A percentile compares a stretch with the other conserved stretches of the same genome.
Evolutionary conservation across 2,888 invertebrate species (phyloP).

Genomic region (Conistra vaccinii): DNA sequence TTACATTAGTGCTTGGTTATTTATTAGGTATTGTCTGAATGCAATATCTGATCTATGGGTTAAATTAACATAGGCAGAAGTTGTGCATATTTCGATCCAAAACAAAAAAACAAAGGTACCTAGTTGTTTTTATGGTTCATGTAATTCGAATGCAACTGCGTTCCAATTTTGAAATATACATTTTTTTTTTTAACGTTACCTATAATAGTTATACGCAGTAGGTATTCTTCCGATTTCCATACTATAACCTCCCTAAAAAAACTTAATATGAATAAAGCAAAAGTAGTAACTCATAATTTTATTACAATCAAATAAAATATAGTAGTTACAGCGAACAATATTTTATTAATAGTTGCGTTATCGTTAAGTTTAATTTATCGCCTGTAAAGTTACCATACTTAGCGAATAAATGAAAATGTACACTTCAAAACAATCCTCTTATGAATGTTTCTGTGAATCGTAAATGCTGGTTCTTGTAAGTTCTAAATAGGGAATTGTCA

Average conservation of each 20-base stretch:
- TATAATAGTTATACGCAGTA: background rate
- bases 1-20: slow-evolving; percentile 26
- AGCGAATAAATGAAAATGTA: slow-evolving; percentile 20
- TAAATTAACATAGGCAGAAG: background rate
- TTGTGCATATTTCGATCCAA: background rate
- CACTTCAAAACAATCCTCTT: slow-evolving; percentile 20
- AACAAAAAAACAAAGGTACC: background rate
- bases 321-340: background rate
- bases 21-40: slow-evolving; percentile 26
- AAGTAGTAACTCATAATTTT: slow-evolving; percentile 20
- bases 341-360: slow-evolving; percentile 32
- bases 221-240: background rate
- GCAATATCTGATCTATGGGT: slow-evolving; percentile 13
- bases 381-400: slow-evolving; percentile 15
- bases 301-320: slow-evolving; percentile 23
- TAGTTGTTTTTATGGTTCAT: background rate
- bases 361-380: slow-evolving; percentile 38
- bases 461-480: background rate
- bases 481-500: slow-evolving; percentile 13
- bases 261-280: background rate
- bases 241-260: background rate
- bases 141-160: too few relatives aligned
- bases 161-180: slow-evolving; percentile 14
- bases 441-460: slow-evolving; percentile 1
- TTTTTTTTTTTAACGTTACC: too few relatives aligned